Evolutionary conservation across 2,797 vertebrate genomes (phyloP).

Genomic region (Acrossocheilus fasciatus): DNA sequence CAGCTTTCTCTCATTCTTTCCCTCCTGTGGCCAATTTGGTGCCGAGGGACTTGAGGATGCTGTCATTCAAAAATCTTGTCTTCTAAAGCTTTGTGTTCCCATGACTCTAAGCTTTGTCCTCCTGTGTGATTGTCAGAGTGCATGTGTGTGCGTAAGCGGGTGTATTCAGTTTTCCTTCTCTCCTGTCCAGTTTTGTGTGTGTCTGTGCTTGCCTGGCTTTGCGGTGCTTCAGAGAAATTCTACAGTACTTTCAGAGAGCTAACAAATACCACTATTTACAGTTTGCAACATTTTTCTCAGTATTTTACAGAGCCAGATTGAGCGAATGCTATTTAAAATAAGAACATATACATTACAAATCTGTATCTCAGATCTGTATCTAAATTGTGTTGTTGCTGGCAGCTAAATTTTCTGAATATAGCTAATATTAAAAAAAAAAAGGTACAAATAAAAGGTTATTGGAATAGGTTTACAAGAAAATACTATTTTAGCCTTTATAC

Average conservation of each 20-base stretch:
- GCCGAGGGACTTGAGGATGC: constrained; percentile 49
- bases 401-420: background rate
- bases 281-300: background rate
- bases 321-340: background rate
- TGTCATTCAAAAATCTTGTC: constrained; percentile 55
- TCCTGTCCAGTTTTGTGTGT: constrained; percentile 45
- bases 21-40: constrained; percentile 46
- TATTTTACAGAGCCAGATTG: background rate
- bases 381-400: background rate
- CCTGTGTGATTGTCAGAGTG: constrained; percentile 38
- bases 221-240: constrained; percentile 27
- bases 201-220: constrained; percentile 58
- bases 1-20: constrained; percentile 21
- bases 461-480: too few relatives aligned
- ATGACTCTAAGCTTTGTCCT: constrained; percentile 47
- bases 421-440: background rate
- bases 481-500: too few relatives aligned
- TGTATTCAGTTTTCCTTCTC: constrained; percentile 48
- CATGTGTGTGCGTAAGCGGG: constrained; percentile 1
- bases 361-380: background rate
- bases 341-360: background rate
- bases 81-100: constrained; percentile 56
- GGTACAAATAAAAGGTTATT: too few relatives aligned
- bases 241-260: background rate
- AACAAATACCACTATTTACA: background rate